Conservation (phyloP, 2,888 invertebrate genomes). For the Rhopalosiphum nymphaeae region DNA sequence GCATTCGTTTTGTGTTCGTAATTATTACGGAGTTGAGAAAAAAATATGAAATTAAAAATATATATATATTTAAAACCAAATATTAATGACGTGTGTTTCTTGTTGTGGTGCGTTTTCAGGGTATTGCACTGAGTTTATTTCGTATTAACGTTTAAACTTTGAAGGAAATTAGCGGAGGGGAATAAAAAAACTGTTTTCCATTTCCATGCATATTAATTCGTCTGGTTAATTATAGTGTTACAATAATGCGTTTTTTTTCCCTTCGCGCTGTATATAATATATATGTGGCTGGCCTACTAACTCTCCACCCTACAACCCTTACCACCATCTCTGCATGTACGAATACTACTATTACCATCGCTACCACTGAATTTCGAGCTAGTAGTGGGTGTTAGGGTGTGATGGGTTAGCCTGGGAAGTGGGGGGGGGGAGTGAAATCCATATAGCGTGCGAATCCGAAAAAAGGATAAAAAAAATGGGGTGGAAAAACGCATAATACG, state of each 20-base stretch:
- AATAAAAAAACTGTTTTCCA: conserved; percentile 41
- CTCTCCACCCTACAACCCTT: not conserved
- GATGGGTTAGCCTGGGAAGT: not conserved
- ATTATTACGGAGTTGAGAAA: not conserved
- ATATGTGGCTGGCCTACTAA: not conserved
- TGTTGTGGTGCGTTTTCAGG: not conserved
- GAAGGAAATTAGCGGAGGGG: not conserved
- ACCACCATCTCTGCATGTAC: not conserved
- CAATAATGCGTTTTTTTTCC: conserved; percentile 57
- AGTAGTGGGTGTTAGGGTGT: not conserved
- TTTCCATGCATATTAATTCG: conserved; percentile 62
- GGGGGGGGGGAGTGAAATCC: not conserved
- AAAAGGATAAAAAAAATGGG: conserved; percentile 21
- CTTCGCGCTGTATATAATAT: not conserved
- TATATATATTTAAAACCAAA: not conserved
- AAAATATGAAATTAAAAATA: not conserved
- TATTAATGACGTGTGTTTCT: conserved; percentile 7
- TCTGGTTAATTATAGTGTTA: conserved; percentile 59
- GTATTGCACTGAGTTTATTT: conserved; percentile 22
- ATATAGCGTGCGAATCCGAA: conserved; percentile 53
- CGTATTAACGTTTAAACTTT: conserved; percentile 43
- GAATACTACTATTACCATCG: not conserved
- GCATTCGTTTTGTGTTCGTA: not conserved
- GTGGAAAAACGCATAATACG: conserved; percentile 31
- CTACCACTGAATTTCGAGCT: not conserved